phyloP scores from a whole-genome alignment of 2,888 invertebrate genomes.

The Ectobius pallidus region DNA sequence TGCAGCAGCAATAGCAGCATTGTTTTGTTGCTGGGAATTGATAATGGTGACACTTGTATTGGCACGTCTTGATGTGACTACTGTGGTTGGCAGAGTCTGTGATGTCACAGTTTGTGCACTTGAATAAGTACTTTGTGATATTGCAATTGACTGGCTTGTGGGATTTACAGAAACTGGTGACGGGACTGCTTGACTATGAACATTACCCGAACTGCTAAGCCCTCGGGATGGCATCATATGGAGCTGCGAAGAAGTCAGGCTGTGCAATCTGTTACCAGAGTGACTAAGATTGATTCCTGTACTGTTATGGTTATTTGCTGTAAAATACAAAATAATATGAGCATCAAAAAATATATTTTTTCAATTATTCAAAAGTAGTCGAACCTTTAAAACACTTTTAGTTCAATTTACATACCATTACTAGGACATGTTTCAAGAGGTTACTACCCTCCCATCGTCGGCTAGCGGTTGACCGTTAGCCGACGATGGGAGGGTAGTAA shows the following conservation, averaged over 20 bases:
- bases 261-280: slow-evolving; percentile 39
- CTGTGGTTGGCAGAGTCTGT: slow-evolving; percentile 56
- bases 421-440: too few relatives aligned
- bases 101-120: slow-evolving; percentile 18
- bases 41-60: slow-evolving; percentile 81
- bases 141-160: slow-evolving; percentile 5
- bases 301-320: neutral
- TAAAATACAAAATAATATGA: neutral
- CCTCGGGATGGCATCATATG: slow-evolving; percentile 17
- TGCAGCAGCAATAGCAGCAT: slow-evolving; percentile 46
- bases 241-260: slow-evolving; percentile 28
- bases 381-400: too few relatives aligned
- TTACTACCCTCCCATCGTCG: too few relatives aligned
- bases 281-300: slow-evolving; percentile 29
- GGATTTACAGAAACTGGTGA: neutral
- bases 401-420: too few relatives aligned
- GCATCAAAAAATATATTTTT: too few relatives aligned
- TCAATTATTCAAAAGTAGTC: too few relatives aligned
- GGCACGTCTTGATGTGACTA: slow-evolving; percentile 67
- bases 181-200: too few relatives aligned
- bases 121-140: slow-evolving; percentile 20
- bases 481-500: too few relatives aligned
- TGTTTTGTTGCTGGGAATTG: slow-evolving; percentile 54
- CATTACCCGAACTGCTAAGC: slow-evolving; percentile 23
- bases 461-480: too few relatives aligned